These are phyloP conservation scores for Drosophila kepulauana DNA, from an alignment of 1,140 invertebrate species.

Conservation along the genomic window DNA sequence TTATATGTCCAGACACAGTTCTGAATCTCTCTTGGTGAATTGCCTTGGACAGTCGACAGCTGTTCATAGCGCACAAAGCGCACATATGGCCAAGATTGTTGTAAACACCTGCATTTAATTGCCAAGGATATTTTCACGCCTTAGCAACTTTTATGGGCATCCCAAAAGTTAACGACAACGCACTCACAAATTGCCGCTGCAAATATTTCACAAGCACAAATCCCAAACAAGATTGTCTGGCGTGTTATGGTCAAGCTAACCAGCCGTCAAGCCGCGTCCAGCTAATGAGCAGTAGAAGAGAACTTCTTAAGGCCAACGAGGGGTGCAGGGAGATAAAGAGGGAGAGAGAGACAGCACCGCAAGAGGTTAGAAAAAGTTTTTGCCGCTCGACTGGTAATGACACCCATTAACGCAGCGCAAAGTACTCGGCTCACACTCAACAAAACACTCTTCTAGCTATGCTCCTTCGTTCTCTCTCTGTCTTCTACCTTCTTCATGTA, in stretches of 20 bases:
- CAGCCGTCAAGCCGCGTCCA: slow-evolving; percentile 11
- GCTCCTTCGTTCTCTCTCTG: not conserved
- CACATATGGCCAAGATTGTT: slow-evolving; percentile 26
- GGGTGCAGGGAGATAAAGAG: slow-evolving; percentile 7
- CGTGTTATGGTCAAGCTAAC: slow-evolving; percentile 14
- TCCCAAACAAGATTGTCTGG: slow-evolving; percentile 3
- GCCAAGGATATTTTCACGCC: slow-evolving; percentile 41
- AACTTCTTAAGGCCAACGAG: slow-evolving; percentile 3
- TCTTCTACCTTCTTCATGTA: not conserved
- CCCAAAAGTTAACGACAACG: slow-evolving; percentile 25
- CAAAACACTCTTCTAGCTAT: not conserved
- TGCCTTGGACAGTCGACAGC: slow-evolving; percentile 24
- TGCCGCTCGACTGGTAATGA: slow-evolving; percentile 68
- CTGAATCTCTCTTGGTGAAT: slow-evolving; percentile 56
- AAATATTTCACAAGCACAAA: slow-evolving; percentile 23
- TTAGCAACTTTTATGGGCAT: slow-evolving; percentile 32
- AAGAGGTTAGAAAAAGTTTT: slow-evolving; percentile 60
- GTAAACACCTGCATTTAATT: slow-evolving; percentile 63
- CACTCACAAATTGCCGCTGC: slow-evolving; percentile 22
- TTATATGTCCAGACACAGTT: slow-evolving; percentile 29
- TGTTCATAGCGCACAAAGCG: not conserved
- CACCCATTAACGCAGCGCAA: slow-evolving; percentile 72
- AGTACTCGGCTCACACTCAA: slow-evolving; percentile 19
- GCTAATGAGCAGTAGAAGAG: slow-evolving; percentile 43
- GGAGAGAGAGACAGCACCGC: slow-evolving; percentile 10